Percentiles rank a stretch among this genome's conserved stretches.
These are phyloP conservation scores for Clarias laeviceps DNA, from an alignment of 2,797 vertebrate genomes.

Conservation along the genomic window DNA sequence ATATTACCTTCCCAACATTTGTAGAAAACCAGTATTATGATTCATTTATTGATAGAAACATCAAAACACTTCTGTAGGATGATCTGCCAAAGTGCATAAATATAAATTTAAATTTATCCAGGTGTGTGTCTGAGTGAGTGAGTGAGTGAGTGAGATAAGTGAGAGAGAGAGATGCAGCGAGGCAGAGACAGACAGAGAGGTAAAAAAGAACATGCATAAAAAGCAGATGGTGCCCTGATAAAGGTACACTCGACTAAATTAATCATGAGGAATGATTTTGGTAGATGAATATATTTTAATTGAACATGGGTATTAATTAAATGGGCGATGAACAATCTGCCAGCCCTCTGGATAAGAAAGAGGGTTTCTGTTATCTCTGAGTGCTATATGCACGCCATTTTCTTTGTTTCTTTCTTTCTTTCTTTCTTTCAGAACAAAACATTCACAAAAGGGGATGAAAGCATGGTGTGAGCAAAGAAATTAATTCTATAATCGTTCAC, in stretches of 20 bases:
- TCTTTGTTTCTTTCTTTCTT: neutral
- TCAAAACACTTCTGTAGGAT: no score
- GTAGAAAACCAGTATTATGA: no score
- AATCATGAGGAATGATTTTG: constrained; percentile 71
- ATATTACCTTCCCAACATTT: no score
- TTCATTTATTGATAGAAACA: no score
- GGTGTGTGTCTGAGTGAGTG: neutral
- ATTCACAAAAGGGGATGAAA: neutral
- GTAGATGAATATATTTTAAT: constrained; percentile 67
- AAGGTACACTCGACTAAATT: constrained; percentile 63
- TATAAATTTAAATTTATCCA: neutral
- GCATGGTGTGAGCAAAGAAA: neutral
- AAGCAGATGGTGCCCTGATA: constrained; percentile 47
- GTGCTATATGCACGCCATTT: neutral
- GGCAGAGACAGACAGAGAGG: neutral
- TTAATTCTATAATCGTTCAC: neutral
- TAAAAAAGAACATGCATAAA: constrained; percentile 42
- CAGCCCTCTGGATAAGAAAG: neutral
- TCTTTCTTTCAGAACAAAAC: neutral
- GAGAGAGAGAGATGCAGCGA: neutral
- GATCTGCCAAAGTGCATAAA: no score
- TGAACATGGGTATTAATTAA: constrained; percentile 67
- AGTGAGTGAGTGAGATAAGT: neutral
- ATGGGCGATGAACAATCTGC: constrained; percentile 55
- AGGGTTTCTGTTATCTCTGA: constrained; percentile 1